Evolutionary conservation across 2,113 vertebrate genomes (phyloP), one percentile per base, ranked within the genome.

Genomic region (Catharus minimus): DNA sequence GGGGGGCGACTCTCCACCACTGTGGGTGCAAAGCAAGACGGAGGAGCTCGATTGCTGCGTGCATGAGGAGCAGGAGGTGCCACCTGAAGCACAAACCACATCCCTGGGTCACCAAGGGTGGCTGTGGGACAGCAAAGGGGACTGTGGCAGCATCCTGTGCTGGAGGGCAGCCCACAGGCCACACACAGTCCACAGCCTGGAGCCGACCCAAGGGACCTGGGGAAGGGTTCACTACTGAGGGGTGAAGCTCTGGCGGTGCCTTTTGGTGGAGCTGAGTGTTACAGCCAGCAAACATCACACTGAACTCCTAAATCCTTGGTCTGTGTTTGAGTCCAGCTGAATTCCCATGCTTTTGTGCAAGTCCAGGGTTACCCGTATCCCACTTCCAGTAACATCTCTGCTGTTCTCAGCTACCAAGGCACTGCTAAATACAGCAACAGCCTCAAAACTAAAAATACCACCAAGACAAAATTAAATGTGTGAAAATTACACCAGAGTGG

Each of bases 371-470:
- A 75, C 66, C 49, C 3, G 0, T 27, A 86, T 65, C 74, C 62
- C 81, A 72, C 61, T 81, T 71, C 12, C 16, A 89, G 15, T 27
- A 89, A 69, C 71, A 82, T 41, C 72, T 76, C 56, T 13, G 46
- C 56, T 86, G 85, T 89, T 86, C 90, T 86, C 49, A 67, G 75
- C 82, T 64, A 92, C 27, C 75, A 55, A 74, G 55, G 66, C 74
- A 87, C 67, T 6, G 8, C 88, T 94, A 96, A 96, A 94, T 95
- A 88, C 1, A 26, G 93, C 76, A 86, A 56, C 79, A 94, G 79
- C 93, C 94, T 95, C 91, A 85, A 94, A 91, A 92, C 95, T 94
- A 93, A 95, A 95, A 95, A 95, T 95, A 95, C 26, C 4, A 4
- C 64, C 0, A 0, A 52, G 75, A 80, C 13, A 19, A 91, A 92